Conservation (phyloP, 30 jellyfish, hydroid and myxozoan genomes). For the Pelagia noctiluca region DNA sequence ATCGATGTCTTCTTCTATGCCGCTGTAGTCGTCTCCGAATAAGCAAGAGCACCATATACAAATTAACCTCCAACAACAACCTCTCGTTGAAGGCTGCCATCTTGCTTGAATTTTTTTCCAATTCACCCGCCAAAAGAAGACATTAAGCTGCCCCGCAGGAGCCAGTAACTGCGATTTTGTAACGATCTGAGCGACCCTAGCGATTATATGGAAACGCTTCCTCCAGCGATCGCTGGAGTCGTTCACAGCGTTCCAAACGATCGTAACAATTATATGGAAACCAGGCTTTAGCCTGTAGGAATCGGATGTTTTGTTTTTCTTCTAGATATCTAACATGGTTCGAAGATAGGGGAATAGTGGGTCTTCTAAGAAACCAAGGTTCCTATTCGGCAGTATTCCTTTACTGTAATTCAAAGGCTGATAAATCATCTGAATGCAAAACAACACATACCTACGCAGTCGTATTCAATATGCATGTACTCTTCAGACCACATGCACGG, state of each 20-base stretch:
- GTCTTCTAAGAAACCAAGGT: no score
- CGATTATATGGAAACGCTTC: neutral
- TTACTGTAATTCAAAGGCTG: no score
- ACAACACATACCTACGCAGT: slow-evolving; percentile 4
- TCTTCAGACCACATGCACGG: neutral
- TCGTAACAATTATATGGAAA: slow-evolving; percentile 27
- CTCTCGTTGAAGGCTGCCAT: slow-evolving; percentile 39
- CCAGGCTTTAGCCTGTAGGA: neutral
- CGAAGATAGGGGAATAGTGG: no score
- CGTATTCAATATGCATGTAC: neutral
- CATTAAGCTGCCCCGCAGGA: neutral
- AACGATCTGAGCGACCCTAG: no score
- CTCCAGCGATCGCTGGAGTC: slow-evolving; percentile 8
- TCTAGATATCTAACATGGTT: no score
- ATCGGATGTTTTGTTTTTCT: neutral
- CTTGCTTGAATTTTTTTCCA: slow-evolving; percentile 7
- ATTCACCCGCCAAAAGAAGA: neutral
- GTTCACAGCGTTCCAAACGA: neutral
- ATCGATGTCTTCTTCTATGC: slow-evolving; percentile 34
- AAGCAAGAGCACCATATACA: slow-evolving; percentile 6
- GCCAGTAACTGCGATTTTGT: neutral
- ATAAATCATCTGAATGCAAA: neutral
- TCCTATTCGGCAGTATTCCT: no score
- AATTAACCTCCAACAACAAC: slow-evolving; percentile 2
- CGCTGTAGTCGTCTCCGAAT: slow-evolving; percentile 14